A percentile compares a stretch with the other conserved stretches of the same genome.
These are phyloP conservation scores for Eonycteris spelaea DNA, from an alignment of 2,113 vertebrate species.

Conservation along the genomic window DNA sequence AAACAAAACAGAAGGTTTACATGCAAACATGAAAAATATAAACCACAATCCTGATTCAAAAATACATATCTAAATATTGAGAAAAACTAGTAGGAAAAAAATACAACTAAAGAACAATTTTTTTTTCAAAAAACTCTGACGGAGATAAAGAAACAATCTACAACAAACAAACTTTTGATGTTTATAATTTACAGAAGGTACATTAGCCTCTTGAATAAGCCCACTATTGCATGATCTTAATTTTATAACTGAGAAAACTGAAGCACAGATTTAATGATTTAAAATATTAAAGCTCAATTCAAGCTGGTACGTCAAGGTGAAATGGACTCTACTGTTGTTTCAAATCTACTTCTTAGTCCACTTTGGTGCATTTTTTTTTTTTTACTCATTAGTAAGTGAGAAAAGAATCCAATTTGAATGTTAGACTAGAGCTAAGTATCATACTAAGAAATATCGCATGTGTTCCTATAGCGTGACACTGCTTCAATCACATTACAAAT, in stretches of 20 bases:
- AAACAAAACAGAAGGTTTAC: slow-evolving; percentile 24
- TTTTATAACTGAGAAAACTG: not conserved
- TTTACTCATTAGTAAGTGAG: not conserved
- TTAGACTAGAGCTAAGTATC: not conserved
- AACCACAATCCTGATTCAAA: slow-evolving; percentile 48
- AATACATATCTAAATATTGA: not conserved
- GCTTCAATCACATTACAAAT: not conserved
- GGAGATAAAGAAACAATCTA: not conserved
- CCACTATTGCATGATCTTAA: not conserved
- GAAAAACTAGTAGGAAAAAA: not conserved
- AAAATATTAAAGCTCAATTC: not conserved
- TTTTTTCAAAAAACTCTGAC: not conserved
- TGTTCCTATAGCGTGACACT: rapidly evolving
- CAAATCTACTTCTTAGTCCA: not conserved
- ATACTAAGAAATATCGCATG: not conserved
- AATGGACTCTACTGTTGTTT: not conserved
- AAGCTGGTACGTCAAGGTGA: not conserved
- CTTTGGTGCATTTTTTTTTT: not conserved
- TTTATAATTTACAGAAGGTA: not conserved
- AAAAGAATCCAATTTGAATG: slow-evolving; percentile 27
- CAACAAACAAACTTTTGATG: not conserved
- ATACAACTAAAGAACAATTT: not conserved
- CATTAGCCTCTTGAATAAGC: not conserved
- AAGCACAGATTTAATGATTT: not conserved
- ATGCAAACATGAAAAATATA: slow-evolving; percentile 46